Evolutionary conservation across 1,140 invertebrate genomes (phyloP).

Genomic region (Zaprionus gabonicus): DNA sequence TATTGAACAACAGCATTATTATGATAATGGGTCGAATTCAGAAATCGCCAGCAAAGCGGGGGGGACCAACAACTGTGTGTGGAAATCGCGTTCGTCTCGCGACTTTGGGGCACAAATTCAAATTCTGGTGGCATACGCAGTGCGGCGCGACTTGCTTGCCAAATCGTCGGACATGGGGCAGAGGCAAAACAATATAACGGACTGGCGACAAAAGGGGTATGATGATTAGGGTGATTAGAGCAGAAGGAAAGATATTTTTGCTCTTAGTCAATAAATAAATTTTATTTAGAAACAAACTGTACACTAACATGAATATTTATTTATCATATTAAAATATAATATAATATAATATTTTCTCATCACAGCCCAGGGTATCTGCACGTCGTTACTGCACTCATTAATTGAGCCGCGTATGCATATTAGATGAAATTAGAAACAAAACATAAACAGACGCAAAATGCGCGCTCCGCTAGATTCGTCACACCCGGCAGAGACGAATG

Average conservation of each 20-base stretch:
- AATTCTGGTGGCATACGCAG: conserved; percentile 63
- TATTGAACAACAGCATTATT: conserved; percentile 40
- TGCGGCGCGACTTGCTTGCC: conserved; percentile 67
- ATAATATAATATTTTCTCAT: too few relatives aligned
- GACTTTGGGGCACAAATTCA: conserved; percentile 35
- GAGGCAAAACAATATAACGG: not conserved
- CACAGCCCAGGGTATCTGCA: not conserved
- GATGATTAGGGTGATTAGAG: not conserved
- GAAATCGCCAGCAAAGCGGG: conserved; percentile 24
- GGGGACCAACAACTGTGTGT: not conserved
- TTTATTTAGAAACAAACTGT: too few relatives aligned
- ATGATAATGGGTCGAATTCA: conserved; percentile 28
- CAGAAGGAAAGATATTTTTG: too few relatives aligned
- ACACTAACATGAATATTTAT: too few relatives aligned
- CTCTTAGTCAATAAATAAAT: too few relatives aligned
- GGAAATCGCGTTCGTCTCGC: conserved; percentile 59
- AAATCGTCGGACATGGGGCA: conserved; percentile 15
- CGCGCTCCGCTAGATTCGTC: conserved; percentile 65
- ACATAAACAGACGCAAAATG: conserved; percentile 69
- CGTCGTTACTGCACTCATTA: not conserved
- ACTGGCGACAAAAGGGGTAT: not conserved
- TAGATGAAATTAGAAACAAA: conserved; percentile 81
- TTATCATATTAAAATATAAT: too few relatives aligned
- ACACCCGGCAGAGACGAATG: conserved; percentile 53
- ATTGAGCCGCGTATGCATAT: conserved; percentile 55